Evolutionary conservation across 1,140 invertebrate species (phyloP).

Genomic region (Drosophila tsacasi): DNA sequence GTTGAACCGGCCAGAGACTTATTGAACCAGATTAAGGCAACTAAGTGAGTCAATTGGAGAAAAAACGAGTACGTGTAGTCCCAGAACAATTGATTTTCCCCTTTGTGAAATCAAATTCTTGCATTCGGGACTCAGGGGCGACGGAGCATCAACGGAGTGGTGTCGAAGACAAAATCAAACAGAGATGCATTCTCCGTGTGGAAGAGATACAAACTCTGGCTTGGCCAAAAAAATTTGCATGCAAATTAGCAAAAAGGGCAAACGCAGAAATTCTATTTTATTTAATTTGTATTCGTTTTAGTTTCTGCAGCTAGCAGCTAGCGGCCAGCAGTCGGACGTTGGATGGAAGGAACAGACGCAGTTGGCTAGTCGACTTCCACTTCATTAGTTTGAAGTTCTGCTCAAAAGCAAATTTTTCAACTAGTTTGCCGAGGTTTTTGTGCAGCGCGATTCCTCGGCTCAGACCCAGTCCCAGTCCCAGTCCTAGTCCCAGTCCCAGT

Average conservation of each 20-base stretch:
- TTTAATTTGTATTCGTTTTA: constrained; percentile 63
- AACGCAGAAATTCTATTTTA: constrained; percentile 48
- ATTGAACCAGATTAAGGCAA: constrained; percentile 33
- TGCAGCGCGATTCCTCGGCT: constrained; percentile 33
- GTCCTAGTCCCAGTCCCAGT: background rate
- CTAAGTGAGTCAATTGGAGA: constrained; percentile 44
- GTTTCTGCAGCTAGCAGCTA: constrained; percentile 22
- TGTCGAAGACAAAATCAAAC: constrained; percentile 42
- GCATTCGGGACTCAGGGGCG: background rate
- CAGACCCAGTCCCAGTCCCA: background rate
- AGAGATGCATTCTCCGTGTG: constrained; percentile 40
- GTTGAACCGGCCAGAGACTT: constrained; percentile 34
- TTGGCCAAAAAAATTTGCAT: constrained; percentile 44
- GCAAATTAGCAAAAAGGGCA: constrained; percentile 36
- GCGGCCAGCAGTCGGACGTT: background rate
- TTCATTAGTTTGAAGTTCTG: constrained; percentile 72
- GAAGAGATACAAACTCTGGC: constrained; percentile 26
- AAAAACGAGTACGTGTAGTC: constrained; percentile 36
- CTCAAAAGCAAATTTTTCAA: constrained; percentile 62
- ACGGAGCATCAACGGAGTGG: background rate
- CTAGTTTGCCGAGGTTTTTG: constrained; percentile 61
- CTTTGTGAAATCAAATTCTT: constrained; percentile 43
- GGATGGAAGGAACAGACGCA: constrained; percentile 30
- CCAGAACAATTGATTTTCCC: constrained; percentile 32
- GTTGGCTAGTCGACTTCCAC: constrained; percentile 47